Evolutionary conservation across 2,797 vertebrate species (phyloP), one percentile per base, ranked within the genome.

Genomic region (Anableps anableps): DNA sequence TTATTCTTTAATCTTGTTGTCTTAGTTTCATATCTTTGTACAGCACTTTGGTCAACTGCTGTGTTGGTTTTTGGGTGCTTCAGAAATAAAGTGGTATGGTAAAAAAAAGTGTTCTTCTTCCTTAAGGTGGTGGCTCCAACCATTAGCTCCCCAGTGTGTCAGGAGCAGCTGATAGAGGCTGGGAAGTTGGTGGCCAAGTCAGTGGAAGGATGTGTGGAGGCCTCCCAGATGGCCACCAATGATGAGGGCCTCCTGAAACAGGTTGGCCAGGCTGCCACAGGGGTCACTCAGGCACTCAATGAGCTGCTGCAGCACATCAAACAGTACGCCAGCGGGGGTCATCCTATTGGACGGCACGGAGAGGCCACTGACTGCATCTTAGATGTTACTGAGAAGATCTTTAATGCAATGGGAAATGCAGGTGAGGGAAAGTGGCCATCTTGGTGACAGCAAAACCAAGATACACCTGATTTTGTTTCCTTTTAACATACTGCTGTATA

Each of bases 341-440:
- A 97, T 83, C 97, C 98, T 0, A 97, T 98, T 0, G 98, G 98
- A 11, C 97, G 97, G 47, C 99, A 99, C 0, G 98, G 99, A 79
- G 97, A 99, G 88, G 98, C 98, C 83, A 99, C 98, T 0, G 98
- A 99, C 93, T 98, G 98, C 87, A 99, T 99, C 88, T 95, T 99
- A 75, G 98, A 98, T 0, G 98, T 99, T 84, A 99, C 98, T 0
- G 98, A 99, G 93, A 99, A 99, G 91, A 99, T 99, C 95, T 99
- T 99, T 95, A 99, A 98, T 94, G 99, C 98, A 17, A 99, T 99
- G 98, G 98, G 98, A 0, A 97, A 99, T 9, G 98, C 98, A 26
- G 98, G 98, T 99, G 88, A 94, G 96, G 83, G 74, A 36, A 38
- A 11, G 21, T 72, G 38, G 23, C 50, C 21, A 2, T 23, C 13